Evolutionary conservation across 2,113 vertebrate genomes (phyloP), one percentile per base, ranked within the genome.

Genomic region (Oncorhynchus clarkii): DNA sequence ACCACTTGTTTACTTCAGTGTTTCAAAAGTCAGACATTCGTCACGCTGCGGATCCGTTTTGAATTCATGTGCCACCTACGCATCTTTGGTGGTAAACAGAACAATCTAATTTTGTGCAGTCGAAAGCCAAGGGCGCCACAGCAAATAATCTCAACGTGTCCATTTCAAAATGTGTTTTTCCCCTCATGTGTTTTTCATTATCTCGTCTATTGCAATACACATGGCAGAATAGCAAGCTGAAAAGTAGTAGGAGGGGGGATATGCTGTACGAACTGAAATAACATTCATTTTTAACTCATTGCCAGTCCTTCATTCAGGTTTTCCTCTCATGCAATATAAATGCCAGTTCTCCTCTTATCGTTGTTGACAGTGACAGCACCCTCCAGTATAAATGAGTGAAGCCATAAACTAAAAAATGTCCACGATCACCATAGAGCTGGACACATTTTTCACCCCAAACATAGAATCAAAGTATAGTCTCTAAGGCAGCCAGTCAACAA

Each of bases 1-100:
- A 31, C 85, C 34, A 31, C 85, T 91, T 88, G 88, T 91, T 90
- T 91, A 89, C 88, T 87, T 89, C 82, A 75, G 54, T 73, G 78
- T 74, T 78, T 67, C 45, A 31, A 51, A 57, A 29, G 20, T 34
- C 65, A 29, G 54, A 75, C 73, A 18, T 39, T 57, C 66, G 49
- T 67, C 84, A 78, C 82, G 75, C 73, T 60, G 59, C 59, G 9
- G 74, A 84, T 90, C 88, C 86, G 87, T 87, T 88, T 88, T 24
- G 22, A 49, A 49, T 68, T 68, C 67, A 45, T 60, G 80, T 74
- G 51, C 78, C 78, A 7, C 82, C 70, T 70, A 75, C 80, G 60
- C 73, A 13, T 51, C 51, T 72, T 59, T 14, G 26, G 48, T 51
- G 54, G 51, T 72, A 59, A 59, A 31, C 70, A 72, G 57, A 29